Base-by-base conservation (phyloP, 2,888 invertebrate genomes). In the Lepas anatifera region DNA sequence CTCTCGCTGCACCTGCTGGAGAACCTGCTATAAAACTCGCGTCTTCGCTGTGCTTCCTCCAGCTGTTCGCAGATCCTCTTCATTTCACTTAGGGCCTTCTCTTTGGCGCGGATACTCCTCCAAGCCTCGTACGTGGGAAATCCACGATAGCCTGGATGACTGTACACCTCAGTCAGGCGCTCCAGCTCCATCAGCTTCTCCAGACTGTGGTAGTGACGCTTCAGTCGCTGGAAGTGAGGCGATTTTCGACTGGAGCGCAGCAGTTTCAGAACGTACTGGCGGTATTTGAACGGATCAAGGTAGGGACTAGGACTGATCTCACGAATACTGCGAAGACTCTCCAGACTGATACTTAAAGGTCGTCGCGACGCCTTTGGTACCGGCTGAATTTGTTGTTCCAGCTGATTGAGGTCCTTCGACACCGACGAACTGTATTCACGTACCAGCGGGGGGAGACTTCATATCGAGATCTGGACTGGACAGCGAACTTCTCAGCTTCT, bases 101-200 rank as follows among this genome's bases (percentile, higher is more conserved):
- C 91, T 74, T 89, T 87, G 10, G 85, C 84, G 69, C 92, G 84
- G 27, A 92, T 85, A 79, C 87, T 87, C 77, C 87, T 89, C 93
- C 93, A 93, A 71, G 90, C 85, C 74, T 93, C 92, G 77, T 89
- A 93, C 80, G 92, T 92, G 72, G 92, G 87, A 18, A 91, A 87
- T 8, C 8, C 35, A 3, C 39, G 22, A 1, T 25, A 11, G 11
- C 37, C 37, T 3, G 35, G 35, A 2, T 6, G 4, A 25, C 75
- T 75, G 69, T 72, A 74, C 43, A 73, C 68, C 18, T 74, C 74
- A 1, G 74, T 75, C 22, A 87, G 86, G 74, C 86, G 85, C 80
- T 94, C 93, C 71, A 94, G 79, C 76, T 92, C 87, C 0, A 88
- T 89, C 68, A 95, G 87, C 76, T 92, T 85, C 80, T 94, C 94